Evolutionary conservation across 2,797 vertebrate genomes (phyloP).

Genomic region (Gymnoscopelus braueri): DNA sequence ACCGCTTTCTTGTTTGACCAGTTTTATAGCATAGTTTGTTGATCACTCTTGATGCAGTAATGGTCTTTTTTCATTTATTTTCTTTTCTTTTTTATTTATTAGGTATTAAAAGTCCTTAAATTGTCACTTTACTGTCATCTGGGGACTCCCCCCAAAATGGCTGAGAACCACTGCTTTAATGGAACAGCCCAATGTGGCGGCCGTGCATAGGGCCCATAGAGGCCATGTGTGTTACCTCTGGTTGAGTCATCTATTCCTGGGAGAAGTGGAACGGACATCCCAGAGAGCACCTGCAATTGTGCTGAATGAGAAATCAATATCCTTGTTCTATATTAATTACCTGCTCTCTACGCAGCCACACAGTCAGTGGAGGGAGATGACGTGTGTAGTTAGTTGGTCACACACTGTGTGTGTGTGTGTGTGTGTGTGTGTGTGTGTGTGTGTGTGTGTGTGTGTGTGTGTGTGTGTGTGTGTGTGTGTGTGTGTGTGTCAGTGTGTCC

Average conservation of each 20-base stretch:
- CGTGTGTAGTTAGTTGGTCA: constrained; percentile 30
- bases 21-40: too few species aligned
- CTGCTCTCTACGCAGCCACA: constrained; percentile 26
- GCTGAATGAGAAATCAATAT: constrained; percentile 66
- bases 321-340: constrained; percentile 68
- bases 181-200: too few species aligned
- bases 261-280: constrained; percentile 36
- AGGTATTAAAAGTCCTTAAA: too few species aligned
- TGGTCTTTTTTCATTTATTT: too few species aligned
- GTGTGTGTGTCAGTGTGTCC: background rate
- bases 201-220: background rate
- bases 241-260: constrained; percentile 35
- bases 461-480: constrained; percentile 6
- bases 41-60: too few species aligned
- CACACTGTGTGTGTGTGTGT: constrained; percentile 7
- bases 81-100: too few species aligned
- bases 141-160: too few species aligned
- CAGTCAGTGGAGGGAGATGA: constrained; percentile 28
- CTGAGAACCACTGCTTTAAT: too few species aligned
- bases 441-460: background rate
- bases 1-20: too few species aligned
- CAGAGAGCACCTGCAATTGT: constrained; percentile 46
- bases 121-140: too few species aligned
- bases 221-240: constrained; percentile 7
- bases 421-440: background rate